Percentiles rank a stretch among this genome's conserved stretches.
These are phyloP conservation scores for Hormaphis cornu DNA, from an alignment of 1,140 invertebrate genomes.

Conservation along the genomic window DNA sequence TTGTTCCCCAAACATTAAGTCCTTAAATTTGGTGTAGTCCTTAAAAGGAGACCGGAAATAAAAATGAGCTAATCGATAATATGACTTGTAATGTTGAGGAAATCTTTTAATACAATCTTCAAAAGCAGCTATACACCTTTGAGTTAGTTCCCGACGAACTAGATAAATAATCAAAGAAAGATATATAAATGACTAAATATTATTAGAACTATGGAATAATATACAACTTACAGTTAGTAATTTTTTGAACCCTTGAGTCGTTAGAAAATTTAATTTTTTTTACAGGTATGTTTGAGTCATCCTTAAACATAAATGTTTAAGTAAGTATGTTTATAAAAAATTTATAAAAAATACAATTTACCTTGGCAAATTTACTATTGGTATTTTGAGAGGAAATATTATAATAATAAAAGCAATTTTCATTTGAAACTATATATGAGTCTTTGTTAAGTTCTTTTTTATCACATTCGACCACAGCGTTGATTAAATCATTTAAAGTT, in stretches of 20 bases:
- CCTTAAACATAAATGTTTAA: background rate
- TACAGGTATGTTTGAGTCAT: background rate
- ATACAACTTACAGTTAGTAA: background rate
- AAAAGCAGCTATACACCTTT: constrained; percentile 61
- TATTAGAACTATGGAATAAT: background rate
- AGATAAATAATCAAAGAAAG: constrained; percentile 14
- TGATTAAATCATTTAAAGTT: background rate
- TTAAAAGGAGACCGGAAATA: constrained; percentile 66
- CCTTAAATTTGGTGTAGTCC: constrained; percentile 57
- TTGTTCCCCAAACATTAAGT: constrained; percentile 59
- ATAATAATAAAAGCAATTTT: too few species aligned
- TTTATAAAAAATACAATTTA: too few species aligned
- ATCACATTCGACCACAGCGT: background rate
- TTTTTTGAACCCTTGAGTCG: background rate
- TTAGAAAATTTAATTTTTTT: background rate
- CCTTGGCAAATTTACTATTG: too few species aligned
- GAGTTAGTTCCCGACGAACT: constrained; percentile 46
- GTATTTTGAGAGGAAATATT: too few species aligned
- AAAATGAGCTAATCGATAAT: constrained; percentile 76
- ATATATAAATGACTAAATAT: constrained; percentile 8
- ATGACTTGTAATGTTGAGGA: constrained; percentile 84
- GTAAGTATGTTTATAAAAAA: too few species aligned
- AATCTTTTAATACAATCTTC: constrained; percentile 76
- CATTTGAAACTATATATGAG: too few species aligned
- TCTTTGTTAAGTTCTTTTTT: background rate